Percentiles rank a stretch among this genome's conserved stretches.
phyloP scores from a whole-genome alignment of 1,140 invertebrate genomes.

The Scaptomyza hsui region DNA sequence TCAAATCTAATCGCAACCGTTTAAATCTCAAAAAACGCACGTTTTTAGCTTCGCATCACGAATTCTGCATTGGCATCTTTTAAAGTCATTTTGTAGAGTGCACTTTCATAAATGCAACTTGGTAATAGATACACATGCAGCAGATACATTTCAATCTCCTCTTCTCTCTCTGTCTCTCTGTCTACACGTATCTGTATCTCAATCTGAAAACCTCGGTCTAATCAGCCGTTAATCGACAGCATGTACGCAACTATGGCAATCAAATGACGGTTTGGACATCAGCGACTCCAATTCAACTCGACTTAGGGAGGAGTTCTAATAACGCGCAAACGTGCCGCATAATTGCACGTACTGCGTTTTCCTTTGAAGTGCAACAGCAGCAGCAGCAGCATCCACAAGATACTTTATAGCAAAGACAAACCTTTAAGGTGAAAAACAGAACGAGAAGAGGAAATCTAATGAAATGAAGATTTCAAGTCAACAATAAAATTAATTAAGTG shows the following conservation, averaged over 20 bases:
- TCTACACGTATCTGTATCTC: conserved; percentile 20
- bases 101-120: conserved; percentile 19
- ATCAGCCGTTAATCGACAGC: conserved; percentile 70
- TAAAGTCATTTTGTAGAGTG: conserved; percentile 1
- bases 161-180: background rate
- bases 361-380: conserved; percentile 64
- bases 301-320: conserved; percentile 54
- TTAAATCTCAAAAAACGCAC: background rate
- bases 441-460: too few relatives aligned
- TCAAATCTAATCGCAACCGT: background rate
- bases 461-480: too few relatives aligned
- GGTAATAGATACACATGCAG: conserved; percentile 27
- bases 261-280: conserved; percentile 61
- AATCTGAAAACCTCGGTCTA: conserved; percentile 49
- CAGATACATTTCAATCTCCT: conserved; percentile 49
- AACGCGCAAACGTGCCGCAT: conserved; percentile 68
- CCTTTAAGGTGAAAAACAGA: conserved; percentile 62
- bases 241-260: conserved; percentile 57
- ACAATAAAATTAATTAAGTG: too few relatives aligned
- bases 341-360: conserved; percentile 72
- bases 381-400: conserved; percentile 14
- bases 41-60: conserved; percentile 9
- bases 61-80: conserved; percentile 21
- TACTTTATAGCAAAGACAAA: conserved; percentile 40
- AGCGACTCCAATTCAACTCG: conserved; percentile 46